phyloP scores from a whole-genome alignment of 2,113 vertebrate genomes.

The Triplophysa tibetana region DNA sequence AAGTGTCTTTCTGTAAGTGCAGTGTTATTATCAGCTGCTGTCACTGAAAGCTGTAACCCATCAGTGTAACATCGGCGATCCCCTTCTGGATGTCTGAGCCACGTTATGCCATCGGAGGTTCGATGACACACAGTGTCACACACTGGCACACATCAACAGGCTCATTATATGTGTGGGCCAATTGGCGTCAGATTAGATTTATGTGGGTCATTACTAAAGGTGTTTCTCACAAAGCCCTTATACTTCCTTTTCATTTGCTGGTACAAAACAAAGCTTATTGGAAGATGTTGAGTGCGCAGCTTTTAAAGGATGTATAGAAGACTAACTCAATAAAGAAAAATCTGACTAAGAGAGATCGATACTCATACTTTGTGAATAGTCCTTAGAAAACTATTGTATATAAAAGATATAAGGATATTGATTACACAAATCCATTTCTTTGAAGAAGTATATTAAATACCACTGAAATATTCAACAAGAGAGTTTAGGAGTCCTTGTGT shows the following conservation, averaged over 20 bases:
- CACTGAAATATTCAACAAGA: neutral
- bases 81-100: neutral
- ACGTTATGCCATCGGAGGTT: constrained; percentile 20
- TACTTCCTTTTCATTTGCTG: neutral
- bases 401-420: constrained; percentile 13
- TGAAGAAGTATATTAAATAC: neutral
- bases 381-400: neutral
- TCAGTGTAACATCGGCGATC: constrained; percentile 17
- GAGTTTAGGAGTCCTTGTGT: neutral
- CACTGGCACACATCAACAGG: constrained; percentile 5
- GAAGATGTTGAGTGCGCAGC: neutral
- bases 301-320: neutral
- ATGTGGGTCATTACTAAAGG: constrained; percentile 14
- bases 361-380: neutral
- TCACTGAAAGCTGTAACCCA: constrained; percentile 27
- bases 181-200: constrained; percentile 12
- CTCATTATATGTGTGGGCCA: neutral
- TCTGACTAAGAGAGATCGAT: constrained; percentile 6
- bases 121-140: constrained; percentile 26
- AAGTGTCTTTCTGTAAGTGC: constrained; percentile 17
- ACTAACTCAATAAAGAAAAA: neutral
- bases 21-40: constrained; percentile 15
- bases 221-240: neutral
- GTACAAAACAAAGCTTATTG: neutral
- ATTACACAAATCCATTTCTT: constrained; percentile 13